Conservation (phyloP, 2,797 vertebrate genomes). For the Gouania willdenowi region DNA sequence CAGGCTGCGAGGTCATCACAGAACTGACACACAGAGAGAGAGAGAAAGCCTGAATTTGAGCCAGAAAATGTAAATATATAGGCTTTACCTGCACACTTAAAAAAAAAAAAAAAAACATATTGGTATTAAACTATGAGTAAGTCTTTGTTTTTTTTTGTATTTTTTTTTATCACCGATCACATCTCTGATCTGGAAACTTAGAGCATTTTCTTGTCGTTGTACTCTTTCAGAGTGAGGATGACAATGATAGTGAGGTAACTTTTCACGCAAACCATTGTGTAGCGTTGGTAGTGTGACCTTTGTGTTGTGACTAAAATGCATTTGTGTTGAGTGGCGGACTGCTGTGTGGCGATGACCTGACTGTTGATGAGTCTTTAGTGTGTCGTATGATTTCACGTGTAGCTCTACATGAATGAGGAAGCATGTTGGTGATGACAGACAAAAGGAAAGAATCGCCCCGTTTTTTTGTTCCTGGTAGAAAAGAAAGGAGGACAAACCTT, state of each 20-base stretch:
- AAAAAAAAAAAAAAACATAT: too few relatives aligned
- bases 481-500: conserved; percentile 1
- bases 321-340: not conserved
- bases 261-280: conserved; percentile 27
- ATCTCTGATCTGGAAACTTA: too few relatives aligned
- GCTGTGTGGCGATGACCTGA: conserved; percentile 4
- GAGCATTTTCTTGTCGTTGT: conserved; percentile 42
- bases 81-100: too few relatives aligned
- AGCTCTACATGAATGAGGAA: conserved; percentile 26
- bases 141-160: too few relatives aligned
- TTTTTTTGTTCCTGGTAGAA: conserved; percentile 30
- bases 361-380: not conserved
- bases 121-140: too few relatives aligned
- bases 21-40: too few relatives aligned
- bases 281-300: conserved; percentile 24
- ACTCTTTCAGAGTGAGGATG: conserved; percentile 86
- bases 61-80: too few relatives aligned
- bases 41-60: too few relatives aligned
- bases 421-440: not conserved
- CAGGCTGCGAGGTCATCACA: too few relatives aligned
- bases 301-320: conserved; percentile 24
- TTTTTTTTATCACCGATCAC: not conserved
- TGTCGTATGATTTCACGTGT: conserved; percentile 1
- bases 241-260: conserved; percentile 87
- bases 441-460: not conserved